phyloP scores from a whole-genome alignment of 2,888 invertebrate species.

The Cataglyphis livida region DNA sequence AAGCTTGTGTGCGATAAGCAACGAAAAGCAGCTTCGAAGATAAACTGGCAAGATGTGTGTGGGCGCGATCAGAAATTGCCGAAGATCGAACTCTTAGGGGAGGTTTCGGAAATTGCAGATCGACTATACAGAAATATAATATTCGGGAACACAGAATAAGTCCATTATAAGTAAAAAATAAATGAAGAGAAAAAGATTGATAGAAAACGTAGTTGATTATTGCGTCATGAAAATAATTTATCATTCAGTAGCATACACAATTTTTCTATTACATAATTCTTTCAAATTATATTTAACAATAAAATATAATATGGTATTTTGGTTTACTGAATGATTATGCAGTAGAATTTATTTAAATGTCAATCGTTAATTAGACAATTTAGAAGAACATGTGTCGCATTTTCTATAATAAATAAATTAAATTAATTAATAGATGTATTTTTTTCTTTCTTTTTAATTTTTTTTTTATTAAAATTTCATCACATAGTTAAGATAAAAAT shows the following conservation, averaged over 20 bases:
- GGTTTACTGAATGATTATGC: background rate
- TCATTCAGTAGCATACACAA: background rate
- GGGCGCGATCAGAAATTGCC: background rate
- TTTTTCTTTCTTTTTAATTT: background rate
- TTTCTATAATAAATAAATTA: background rate
- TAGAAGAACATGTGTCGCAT: background rate
- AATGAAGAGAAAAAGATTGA: background rate
- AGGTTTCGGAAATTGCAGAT: slow-evolving; percentile 31
- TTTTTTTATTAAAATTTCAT: background rate
- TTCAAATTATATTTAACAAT: background rate
- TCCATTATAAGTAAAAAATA: background rate
- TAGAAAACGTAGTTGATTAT: background rate
- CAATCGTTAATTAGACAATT: background rate
- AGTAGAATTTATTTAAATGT: background rate
- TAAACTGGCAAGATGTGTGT: slow-evolving; percentile 18
- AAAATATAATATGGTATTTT: background rate
- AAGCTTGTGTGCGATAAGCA: slow-evolving; percentile 39
- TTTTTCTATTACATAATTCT: background rate
- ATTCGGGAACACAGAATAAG: background rate
- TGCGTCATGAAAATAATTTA: background rate
- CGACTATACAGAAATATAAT: background rate
- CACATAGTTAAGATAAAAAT: background rate
- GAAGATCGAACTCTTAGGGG: slow-evolving; percentile 35
- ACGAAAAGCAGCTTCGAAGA: slow-evolving; percentile 7
- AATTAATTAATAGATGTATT: background rate